Base-by-base conservation (phyloP, 2,113 vertebrate genomes). In the Thalassoma bifasciatum region DNA sequence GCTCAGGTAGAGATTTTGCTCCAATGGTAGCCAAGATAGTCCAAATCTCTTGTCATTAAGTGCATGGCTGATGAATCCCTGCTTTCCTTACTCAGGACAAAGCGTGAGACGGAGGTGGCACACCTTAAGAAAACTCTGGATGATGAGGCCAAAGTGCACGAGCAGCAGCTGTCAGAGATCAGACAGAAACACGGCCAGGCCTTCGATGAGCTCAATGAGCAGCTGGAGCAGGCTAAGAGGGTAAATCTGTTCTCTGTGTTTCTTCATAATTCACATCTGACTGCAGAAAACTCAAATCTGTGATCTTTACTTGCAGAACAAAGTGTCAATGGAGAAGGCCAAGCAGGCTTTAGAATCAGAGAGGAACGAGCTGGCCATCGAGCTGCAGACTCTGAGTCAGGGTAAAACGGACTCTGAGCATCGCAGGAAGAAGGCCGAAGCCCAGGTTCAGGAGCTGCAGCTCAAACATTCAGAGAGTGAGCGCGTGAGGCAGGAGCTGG, bases 221-320 rank as follows among this genome's bases (percentile, higher is more conserved):
- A 99, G 90, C 91, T 99, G 81, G 98, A 99, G 72, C 98, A 98
- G 92, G 95, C 96, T 0, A 99, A 98, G 88, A 94, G 98, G 94
- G 98, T 99, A 90, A 63, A 1, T 12, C 5, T 16, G 3, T n/a
- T 2, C 37, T 5, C 3, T 16, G 19, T 40, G 4, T 0, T n/a
- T 6, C 30, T 30, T 30, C 30, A 30, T 30, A 30, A 30, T 30
- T 3, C 30, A 30, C 30, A 23, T 51, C 19, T 40, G 7, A 26
- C 53, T 72, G 26, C 19, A 34, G 7, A 21, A 23, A 42, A 38
- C 2, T 44, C 61, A 47, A 8, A 58, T 44, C 38, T 3, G n/a
- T 4, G 1, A 0, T 36, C 1, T 5, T 23, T 5, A 30, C 26
- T 19, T 67, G 50, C 77, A 99, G 98, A 96, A 97, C 81, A 99